Conservation (phyloP, 1,140 invertebrate genomes). For the Heliconius hewitsoni region DNA sequence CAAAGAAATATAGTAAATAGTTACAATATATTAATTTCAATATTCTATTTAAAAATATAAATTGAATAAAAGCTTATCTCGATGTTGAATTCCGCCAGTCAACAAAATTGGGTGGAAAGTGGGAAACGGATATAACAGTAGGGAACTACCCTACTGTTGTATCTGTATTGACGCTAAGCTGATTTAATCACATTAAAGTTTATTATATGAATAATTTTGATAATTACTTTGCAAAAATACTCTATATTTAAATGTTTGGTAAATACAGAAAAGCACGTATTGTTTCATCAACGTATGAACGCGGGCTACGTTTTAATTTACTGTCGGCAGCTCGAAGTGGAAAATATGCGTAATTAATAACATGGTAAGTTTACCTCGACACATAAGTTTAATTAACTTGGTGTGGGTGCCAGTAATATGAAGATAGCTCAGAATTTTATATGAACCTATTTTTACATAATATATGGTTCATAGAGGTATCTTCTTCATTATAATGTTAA, state of each 20-base stretch:
- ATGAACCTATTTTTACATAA: neutral
- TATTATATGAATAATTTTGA: neutral
- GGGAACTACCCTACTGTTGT: too few relatives aligned
- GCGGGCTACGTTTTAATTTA: conserved; percentile 10
- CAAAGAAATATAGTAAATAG: too few relatives aligned
- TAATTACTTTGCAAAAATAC: neutral
- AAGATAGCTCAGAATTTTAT: neutral
- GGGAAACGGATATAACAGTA: too few relatives aligned
- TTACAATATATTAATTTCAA: too few relatives aligned
- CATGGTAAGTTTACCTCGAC: conserved; percentile 10
- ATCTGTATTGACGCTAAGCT: too few relatives aligned
- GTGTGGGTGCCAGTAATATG: neutral
- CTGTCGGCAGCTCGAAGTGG: neutral
- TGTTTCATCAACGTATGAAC: neutral
- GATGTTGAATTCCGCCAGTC: neutral
- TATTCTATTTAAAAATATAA: too few relatives aligned
- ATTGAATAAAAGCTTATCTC: too few relatives aligned
- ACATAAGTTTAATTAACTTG: conserved; percentile 18
- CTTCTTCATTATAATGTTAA: too few relatives aligned
- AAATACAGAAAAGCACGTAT: neutral
- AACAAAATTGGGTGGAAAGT: neutral
- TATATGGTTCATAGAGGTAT: too few relatives aligned
- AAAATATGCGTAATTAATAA: conserved; percentile 20
- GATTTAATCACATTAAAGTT: neutral
- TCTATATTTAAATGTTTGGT: neutral